Conservation (phyloP, 2,113 vertebrate species). For the Phrynosoma platyrhinos region DNA sequence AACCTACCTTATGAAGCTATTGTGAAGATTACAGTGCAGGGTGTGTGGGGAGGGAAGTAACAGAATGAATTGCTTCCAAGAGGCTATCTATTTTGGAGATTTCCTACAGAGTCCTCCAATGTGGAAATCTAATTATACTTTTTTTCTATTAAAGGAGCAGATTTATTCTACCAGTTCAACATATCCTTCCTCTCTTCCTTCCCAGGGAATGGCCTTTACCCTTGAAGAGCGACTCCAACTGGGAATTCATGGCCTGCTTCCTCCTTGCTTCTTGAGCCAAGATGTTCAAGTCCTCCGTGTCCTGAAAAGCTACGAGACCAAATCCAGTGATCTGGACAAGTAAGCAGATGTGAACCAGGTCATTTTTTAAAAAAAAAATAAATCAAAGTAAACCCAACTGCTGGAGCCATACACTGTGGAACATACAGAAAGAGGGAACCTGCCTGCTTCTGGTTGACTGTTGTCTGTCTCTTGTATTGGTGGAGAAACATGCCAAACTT, state of each 20-base stretch:
- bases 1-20: not conserved
- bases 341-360: constrained; percentile 67
- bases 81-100: not conserved
- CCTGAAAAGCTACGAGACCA: constrained; percentile 92
- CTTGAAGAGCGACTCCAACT: constrained; percentile 93
- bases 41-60: not conserved
- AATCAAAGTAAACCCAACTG: no score
- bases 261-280: constrained; percentile 96
- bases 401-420: not conserved
- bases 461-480: not conserved
- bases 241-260: constrained; percentile 96
- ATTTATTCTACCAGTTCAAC: not conserved
- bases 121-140: not conserved
- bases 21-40: no score
- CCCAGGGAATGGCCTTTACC: constrained; percentile 96
- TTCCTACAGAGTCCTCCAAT: not conserved
- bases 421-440: not conserved
- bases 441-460: not conserved
- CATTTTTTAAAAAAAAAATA: no score
- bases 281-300: constrained; percentile 94
- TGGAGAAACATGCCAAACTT: no score
- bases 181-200: constrained; percentile 37
- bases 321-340: constrained; percentile 92
- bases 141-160: not conserved
- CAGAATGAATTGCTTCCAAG: not conserved